These are phyloP conservation scores for Scelioninae gen. 1 DNA, from an alignment of 2,888 invertebrate species.

Conservation along the genomic window DNA sequence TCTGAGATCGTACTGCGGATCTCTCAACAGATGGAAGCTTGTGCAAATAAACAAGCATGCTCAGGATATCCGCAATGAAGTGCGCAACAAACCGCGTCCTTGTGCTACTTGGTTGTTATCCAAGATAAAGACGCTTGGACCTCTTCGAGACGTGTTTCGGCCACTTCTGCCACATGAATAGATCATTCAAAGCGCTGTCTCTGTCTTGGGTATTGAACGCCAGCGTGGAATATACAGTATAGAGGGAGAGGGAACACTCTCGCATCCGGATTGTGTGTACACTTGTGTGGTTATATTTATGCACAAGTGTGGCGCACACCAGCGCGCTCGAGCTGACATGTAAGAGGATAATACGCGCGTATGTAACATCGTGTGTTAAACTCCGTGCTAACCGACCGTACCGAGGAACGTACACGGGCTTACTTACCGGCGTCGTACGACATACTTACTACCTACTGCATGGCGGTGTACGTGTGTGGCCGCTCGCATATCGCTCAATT, in stretches of 20 bases:
- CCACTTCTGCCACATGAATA: constrained; percentile 49
- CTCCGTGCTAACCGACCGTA: constrained; percentile 67
- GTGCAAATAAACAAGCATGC: constrained; percentile 40
- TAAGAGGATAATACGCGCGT: constrained; percentile 68
- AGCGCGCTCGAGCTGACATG: constrained; percentile 53
- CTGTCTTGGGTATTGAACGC: constrained; percentile 18
- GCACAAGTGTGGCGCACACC: constrained; percentile 43
- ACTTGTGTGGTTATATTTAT: constrained; percentile 60
- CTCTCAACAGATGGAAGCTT: constrained; percentile 7
- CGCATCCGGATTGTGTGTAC: constrained; percentile 49
- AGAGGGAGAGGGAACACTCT: constrained; percentile 1
- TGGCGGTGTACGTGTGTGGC: constrained; percentile 77
- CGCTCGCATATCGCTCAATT: constrained; percentile 81
- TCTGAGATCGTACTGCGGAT: too few species aligned
- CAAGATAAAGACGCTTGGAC: constrained; percentile 44
- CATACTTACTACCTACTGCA: constrained; percentile 75
- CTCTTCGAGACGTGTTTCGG: constrained; percentile 37
- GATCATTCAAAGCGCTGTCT: constrained; percentile 53
- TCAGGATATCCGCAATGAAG: constrained; percentile 51
- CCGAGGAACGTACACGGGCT: constrained; percentile 68
- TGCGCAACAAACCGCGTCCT: constrained; percentile 49
- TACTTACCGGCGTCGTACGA: constrained; percentile 73
- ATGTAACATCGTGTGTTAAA: constrained; percentile 71
- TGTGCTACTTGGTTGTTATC: constrained; percentile 62
- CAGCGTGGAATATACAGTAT: background rate